phyloP scores from a whole-genome alignment of 2,797 vertebrate genomes.

The Centroberyx gerrardi region DNA sequence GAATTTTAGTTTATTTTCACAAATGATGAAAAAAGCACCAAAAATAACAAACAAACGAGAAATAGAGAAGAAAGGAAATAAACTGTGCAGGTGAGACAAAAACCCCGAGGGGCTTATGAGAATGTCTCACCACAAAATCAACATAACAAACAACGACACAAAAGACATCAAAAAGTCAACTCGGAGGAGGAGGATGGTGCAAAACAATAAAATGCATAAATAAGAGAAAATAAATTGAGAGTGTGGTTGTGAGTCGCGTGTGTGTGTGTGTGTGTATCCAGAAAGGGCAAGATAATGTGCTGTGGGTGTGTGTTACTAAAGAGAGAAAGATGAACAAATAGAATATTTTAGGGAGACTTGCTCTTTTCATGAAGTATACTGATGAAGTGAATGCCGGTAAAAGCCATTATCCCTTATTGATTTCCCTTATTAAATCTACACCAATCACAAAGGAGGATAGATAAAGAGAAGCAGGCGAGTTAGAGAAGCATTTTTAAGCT shows the following conservation, averaged over 20 bases:
- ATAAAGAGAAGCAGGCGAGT: too few species aligned
- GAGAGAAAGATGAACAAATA: too few species aligned
- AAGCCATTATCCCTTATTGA: too few species aligned
- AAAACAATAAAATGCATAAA: neutral
- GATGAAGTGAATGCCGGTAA: too few species aligned
- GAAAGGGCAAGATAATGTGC: too few species aligned
- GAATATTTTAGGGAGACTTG: too few species aligned
- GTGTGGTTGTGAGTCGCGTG: too few species aligned
- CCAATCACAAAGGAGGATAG: too few species aligned
- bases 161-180: constrained; percentile 16
- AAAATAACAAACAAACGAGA: neutral
- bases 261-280: too few species aligned
- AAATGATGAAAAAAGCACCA: constrained; percentile 6
- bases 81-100: constrained; percentile 4
- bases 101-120: constrained; percentile 15
- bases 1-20: constrained; percentile 5
- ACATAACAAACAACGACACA: constrained; percentile 16
- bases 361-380: too few species aligned
- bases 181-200: neutral
- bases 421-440: too few species aligned
- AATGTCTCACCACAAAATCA: constrained; percentile 14
- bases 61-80: neutral
- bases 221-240: neutral
- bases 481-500: too few species aligned
- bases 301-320: neutral